phyloP scores from a whole-genome alignment of 2,113 vertebrate genomes.

The Aix galericulata region DNA sequence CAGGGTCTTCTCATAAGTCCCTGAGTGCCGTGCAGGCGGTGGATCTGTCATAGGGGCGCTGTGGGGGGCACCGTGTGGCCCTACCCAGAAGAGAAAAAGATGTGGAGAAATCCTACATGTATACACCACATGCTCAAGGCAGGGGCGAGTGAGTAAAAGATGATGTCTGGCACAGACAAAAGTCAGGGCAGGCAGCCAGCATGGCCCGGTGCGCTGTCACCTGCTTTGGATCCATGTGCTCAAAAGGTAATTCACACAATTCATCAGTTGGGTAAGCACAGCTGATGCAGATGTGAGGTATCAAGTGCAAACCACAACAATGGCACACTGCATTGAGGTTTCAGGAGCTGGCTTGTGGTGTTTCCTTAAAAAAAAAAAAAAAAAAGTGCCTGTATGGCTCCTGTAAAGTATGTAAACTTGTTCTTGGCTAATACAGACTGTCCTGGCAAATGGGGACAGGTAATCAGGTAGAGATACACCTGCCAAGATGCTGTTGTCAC shows the following conservation, averaged over 20 bases:
- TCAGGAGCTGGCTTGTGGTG: neutral
- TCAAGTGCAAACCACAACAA: neutral
- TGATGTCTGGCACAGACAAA: neutral
- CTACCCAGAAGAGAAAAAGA: fast-evolving
- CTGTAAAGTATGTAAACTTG: neutral
- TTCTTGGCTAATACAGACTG: neutral
- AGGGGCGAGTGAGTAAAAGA: neutral
- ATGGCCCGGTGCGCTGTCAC: fast-evolving
- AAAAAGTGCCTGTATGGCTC: neutral
- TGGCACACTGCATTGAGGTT: neutral
- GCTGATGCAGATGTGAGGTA: slow-evolving; percentile 6
- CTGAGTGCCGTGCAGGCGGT: fast-evolving
- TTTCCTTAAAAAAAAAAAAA: neutral
- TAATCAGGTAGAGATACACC: neutral
- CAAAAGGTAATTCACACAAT: slow-evolving; percentile 25
- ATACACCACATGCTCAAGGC: fast-evolving
- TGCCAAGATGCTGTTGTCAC: neutral
- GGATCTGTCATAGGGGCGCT: fast-evolving
- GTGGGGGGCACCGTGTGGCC: fast-evolving
- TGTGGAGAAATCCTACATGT: fast-evolving
- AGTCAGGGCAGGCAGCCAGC: neutral
- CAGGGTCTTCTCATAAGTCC: fast-evolving
- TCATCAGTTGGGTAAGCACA: slow-evolving; percentile 3
- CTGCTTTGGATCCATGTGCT: neutral
- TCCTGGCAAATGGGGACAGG: neutral